These are phyloP conservation scores for Phenacoccus solenopsis DNA, from an alignment of 1,140 invertebrate genomes.

Conservation along the genomic window DNA sequence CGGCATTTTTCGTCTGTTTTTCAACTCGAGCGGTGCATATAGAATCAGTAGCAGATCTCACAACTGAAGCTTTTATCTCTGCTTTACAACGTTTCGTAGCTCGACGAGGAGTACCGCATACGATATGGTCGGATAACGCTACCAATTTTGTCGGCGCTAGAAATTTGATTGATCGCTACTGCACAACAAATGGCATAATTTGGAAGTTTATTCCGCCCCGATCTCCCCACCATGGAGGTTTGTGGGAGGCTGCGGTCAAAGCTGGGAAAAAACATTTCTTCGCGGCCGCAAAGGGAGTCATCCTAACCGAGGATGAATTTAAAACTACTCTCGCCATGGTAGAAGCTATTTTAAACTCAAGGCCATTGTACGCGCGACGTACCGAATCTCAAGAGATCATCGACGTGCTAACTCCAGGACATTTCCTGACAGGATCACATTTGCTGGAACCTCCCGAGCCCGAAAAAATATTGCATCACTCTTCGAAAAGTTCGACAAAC, in stretches of 20 bases:
- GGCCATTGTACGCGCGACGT: conserved; percentile 30
- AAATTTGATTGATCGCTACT: not conserved
- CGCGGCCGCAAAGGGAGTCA: not conserved
- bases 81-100: conserved; percentile 33
- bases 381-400: not conserved
- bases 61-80: conserved; percentile 27
- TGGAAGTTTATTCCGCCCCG: conserved; percentile 31
- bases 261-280: conserved; percentile 25
- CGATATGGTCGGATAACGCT: conserved; percentile 32
- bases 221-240: conserved; percentile 32
- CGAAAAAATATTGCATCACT: not conserved
- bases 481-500: not conserved
- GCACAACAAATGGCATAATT: conserved; percentile 20
- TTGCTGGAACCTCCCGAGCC: conserved; percentile 18
- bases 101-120: conserved; percentile 30
- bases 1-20: conserved; percentile 24
- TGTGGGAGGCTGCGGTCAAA: conserved; percentile 33
- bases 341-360: conserved; percentile 32
- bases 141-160: conserved; percentile 30
- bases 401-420: conserved; percentile 27
- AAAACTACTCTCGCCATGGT: conserved; percentile 18
- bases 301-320: not conserved
- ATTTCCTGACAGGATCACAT: conserved; percentile 27
- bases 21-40: conserved; percentile 28
- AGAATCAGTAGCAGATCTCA: conserved; percentile 25